Conservation (phyloP, 2,888 invertebrate genomes). For the Cloeon dipterum region DNA sequence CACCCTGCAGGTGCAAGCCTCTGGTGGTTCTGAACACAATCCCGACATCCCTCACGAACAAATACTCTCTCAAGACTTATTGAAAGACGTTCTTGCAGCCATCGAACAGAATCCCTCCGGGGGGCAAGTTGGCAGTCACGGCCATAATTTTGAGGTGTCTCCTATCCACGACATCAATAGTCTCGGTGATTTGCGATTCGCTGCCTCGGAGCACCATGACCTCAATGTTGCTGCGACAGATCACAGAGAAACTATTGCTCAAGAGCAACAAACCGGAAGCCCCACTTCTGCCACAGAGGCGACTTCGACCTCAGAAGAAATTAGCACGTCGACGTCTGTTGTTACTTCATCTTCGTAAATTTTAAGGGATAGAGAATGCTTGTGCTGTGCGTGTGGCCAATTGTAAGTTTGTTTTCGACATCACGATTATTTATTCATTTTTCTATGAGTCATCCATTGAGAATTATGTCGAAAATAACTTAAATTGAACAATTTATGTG, state of each 20-base stretch:
- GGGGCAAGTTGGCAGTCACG: neutral
- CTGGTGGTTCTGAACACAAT: constrained; percentile 25
- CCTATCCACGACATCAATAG: neutral
- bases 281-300: too few relatives aligned
- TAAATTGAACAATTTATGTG: too few relatives aligned
- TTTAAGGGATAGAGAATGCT: too few relatives aligned
- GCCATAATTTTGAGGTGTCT: neutral
- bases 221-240: too few relatives aligned
- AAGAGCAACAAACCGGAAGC: neutral
- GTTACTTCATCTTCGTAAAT: neutral
- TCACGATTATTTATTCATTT: too few relatives aligned
- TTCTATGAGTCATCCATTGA: too few relatives aligned
- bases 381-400: too few relatives aligned
- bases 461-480: too few relatives aligned
- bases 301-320: neutral
- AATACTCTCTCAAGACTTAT: constrained; percentile 48
- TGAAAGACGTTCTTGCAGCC: constrained; percentile 60
- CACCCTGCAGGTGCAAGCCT: constrained; percentile 52
- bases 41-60: constrained; percentile 41
- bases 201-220: neutral
- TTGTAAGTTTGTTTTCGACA: too few relatives aligned
- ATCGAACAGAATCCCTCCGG: constrained; percentile 37
- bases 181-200: neutral
- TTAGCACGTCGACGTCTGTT: neutral
- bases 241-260: neutral